These are phyloP conservation scores for Platerodrilus igneus DNA, from an alignment of 2,888 invertebrate genomes.

Conservation along the genomic window DNA sequence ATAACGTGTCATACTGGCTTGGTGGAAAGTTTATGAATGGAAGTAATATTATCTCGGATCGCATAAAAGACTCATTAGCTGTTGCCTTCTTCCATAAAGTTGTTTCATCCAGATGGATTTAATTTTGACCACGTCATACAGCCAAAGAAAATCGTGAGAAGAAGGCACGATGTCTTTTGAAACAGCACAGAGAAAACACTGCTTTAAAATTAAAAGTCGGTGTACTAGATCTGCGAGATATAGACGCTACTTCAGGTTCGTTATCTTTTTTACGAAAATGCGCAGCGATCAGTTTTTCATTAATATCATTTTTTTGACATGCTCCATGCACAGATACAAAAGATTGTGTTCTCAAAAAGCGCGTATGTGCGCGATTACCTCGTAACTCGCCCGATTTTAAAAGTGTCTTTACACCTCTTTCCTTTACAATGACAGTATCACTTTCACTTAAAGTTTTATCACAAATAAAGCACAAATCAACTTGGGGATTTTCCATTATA, in stretches of 20 bases:
- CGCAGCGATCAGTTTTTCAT: slow-evolving; percentile 14
- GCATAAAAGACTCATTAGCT: no score
- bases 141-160: no score
- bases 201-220: slow-evolving; percentile 12
- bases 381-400: slow-evolving; percentile 13
- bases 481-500: slow-evolving; percentile 5
- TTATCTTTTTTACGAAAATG: neutral
- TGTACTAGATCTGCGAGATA: slow-evolving; percentile 4
- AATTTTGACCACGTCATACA: no score
- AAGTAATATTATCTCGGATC: no score
- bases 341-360: slow-evolving; percentile 7
- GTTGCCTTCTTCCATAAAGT: no score
- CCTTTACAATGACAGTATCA: slow-evolving; percentile 10
- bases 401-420: slow-evolving; percentile 15
- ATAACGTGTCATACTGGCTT: no score
- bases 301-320: slow-evolving; percentile 15
- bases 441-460: slow-evolving; percentile 13
- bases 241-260: slow-evolving; percentile 8
- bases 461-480: slow-evolving; percentile 17
- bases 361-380: slow-evolving; percentile 6
- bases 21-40: no score
- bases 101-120: no score
- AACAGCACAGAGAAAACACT: slow-evolving; percentile 15
- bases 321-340: slow-evolving; percentile 15
- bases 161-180: no score